phyloP scores from a whole-genome alignment of 2,888 invertebrate species.

The Lasioglossum oenotherae region DNA sequence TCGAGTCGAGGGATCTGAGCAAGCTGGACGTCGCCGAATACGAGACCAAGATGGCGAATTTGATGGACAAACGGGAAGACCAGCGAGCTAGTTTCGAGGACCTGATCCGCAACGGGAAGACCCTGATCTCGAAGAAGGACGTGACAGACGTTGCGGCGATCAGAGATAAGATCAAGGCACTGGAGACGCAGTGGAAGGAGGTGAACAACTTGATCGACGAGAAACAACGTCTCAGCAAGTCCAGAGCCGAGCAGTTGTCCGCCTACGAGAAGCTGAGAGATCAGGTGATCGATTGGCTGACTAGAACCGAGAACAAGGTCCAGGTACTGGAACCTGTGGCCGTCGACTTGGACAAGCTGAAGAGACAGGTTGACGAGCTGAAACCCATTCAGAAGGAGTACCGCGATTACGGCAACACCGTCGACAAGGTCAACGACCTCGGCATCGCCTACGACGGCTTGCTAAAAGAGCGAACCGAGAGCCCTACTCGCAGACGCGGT shows the following conservation, averaged over 20 bases:
- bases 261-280: conserved; percentile 94
- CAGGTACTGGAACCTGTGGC: conserved; percentile 93
- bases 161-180: conserved; percentile 93
- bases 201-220: conserved; percentile 93
- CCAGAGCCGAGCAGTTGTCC: conserved; percentile 93
- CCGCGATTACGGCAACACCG: conserved; percentile 92
- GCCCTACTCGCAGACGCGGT: conserved; percentile 90
- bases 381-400: conserved; percentile 95
- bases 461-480: conserved; percentile 90
- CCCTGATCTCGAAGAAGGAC: conserved; percentile 92
- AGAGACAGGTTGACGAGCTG: conserved; percentile 92
- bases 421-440: conserved; percentile 96
- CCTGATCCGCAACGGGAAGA: conserved; percentile 92
- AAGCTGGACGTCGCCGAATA: conserved; percentile 89
- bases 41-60: conserved; percentile 86
- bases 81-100: conserved; percentile 88
- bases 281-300: conserved; percentile 94
- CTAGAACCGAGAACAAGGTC: conserved; percentile 91
- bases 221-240: conserved; percentile 92
- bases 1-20: conserved; percentile 90
- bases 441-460: conserved; percentile 94
- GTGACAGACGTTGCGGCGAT: conserved; percentile 94
- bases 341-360: conserved; percentile 93
- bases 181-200: conserved; percentile 96
- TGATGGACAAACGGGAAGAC: conserved; percentile 87